Evolutionary conservation across 2,797 vertebrate species (phyloP).

Genomic region (Ceryle rudis): DNA sequence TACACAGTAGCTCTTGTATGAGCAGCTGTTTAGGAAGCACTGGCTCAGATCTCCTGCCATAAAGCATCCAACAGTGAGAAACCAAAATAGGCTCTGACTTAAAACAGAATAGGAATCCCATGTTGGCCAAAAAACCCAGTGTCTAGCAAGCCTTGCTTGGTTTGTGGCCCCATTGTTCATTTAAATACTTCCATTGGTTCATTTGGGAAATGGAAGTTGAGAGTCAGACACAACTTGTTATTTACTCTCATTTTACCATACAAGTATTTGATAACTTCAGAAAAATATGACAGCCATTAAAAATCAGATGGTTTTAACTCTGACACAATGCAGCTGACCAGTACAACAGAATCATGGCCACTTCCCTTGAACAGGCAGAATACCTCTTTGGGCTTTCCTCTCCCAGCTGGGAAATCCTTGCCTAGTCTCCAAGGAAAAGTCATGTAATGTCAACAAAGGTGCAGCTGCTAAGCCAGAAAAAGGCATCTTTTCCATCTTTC

Average conservation of each 20-base stretch:
- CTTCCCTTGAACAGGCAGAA: neutral
- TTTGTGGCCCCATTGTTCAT: neutral
- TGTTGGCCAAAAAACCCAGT: neutral
- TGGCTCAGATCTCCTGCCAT: conserved; percentile 13
- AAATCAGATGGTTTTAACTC: neutral
- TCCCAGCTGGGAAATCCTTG: neutral
- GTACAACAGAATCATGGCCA: neutral
- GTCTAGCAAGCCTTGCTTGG: neutral
- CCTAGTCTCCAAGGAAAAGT: neutral
- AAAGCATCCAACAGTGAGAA: conserved; percentile 14
- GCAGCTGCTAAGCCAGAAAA: neutral
- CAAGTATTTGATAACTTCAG: neutral
- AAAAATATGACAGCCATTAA: neutral
- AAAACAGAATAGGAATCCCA: conserved; percentile 10
- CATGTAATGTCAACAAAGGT: neutral
- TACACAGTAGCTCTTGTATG: conserved; percentile 40
- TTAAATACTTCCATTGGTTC: neutral
- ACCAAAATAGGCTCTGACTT: conserved; percentile 33
- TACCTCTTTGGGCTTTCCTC: neutral
- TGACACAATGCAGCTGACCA: neutral
- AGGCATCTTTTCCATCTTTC: neutral
- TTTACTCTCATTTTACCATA: neutral
- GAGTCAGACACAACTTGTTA: neutral
- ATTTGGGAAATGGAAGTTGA: neutral
- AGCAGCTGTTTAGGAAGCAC: conserved; percentile 63